Evolutionary conservation across 53 echinoderm and acorn worm genomes (phyloP).

Genomic region (Glandiceps talaboti): DNA sequence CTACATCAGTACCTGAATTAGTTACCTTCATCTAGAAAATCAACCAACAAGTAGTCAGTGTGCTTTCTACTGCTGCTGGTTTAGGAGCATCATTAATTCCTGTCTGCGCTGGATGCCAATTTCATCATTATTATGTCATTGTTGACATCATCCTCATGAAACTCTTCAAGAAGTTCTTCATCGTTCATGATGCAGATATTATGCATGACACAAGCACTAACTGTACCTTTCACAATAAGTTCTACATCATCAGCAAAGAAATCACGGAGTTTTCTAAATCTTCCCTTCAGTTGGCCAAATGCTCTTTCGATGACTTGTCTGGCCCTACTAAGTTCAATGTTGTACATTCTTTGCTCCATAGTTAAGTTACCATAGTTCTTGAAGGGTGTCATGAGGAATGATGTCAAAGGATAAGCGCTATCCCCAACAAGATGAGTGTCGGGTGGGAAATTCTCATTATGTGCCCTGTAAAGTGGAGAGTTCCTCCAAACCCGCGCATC

Average conservation of each 20-base stretch:
- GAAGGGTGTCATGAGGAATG: slow-evolving; percentile 18
- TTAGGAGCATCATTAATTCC: neutral
- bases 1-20: neutral
- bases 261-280: slow-evolving; percentile 19
- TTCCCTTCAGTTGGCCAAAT: slow-evolving; percentile 25
- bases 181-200: slow-evolving; percentile 18
- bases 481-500: slow-evolving; percentile 24
- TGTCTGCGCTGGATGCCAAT: neutral
- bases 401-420: slow-evolving; percentile 21
- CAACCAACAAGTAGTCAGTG: neutral
- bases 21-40: neutral
- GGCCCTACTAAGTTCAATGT: slow-evolving; percentile 16
- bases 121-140: neutral
- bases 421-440: slow-evolving; percentile 19
- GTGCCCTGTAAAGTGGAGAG: slow-evolving; percentile 1
- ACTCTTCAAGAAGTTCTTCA: slow-evolving; percentile 8
- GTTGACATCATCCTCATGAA: neutral
- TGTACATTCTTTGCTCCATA: slow-evolving; percentile 12
- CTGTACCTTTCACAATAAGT: slow-evolving; percentile 13
- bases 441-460: slow-evolving; percentile 12
- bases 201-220: slow-evolving; percentile 24
- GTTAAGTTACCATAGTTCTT: slow-evolving; percentile 18
- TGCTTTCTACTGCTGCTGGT: neutral
- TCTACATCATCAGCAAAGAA: slow-evolving; percentile 22
- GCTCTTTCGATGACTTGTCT: slow-evolving; percentile 27